Evolutionary conservation across 1,140 invertebrate species (phyloP).

Genomic region (Cydia pomonella): DNA sequence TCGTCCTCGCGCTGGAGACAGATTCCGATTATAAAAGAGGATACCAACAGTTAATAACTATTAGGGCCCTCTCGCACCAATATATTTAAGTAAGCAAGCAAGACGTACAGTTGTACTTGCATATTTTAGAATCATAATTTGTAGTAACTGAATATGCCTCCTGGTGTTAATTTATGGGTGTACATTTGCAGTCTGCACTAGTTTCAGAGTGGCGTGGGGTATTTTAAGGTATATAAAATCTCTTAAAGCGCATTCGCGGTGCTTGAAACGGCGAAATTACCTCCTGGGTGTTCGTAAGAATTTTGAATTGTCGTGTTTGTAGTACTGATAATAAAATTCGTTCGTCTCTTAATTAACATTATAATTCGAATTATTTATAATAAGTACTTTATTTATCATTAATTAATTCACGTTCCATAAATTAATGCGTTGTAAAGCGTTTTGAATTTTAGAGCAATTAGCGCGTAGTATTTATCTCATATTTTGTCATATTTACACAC

Average conservation of each 20-base stretch:
- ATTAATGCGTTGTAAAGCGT: no score
- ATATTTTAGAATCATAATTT: background rate
- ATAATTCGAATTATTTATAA: no score
- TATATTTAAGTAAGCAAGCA: background rate
- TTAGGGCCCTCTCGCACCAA: background rate
- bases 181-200: constrained; percentile 8
- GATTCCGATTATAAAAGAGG: background rate
- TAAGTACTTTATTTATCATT: no score
- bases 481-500: no score
- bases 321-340: no score
- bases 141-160: background rate
- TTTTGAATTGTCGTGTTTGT: no score
- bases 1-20: background rate
- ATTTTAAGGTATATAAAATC: background rate
- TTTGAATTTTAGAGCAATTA: no score
- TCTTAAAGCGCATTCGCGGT: background rate
- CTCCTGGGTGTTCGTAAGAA: background rate
- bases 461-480: no score
- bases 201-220: background rate
- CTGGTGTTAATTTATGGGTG: background rate
- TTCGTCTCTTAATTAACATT: no score
- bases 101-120: background rate
- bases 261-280: background rate
- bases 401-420: no score
- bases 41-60: background rate